A percentile compares a stretch with the other conserved stretches of the same genome.
These are phyloP conservation scores for Dendropsophus ebraccatus DNA, from an alignment of 2,113 vertebrate genomes.

Conservation along the genomic window DNA sequence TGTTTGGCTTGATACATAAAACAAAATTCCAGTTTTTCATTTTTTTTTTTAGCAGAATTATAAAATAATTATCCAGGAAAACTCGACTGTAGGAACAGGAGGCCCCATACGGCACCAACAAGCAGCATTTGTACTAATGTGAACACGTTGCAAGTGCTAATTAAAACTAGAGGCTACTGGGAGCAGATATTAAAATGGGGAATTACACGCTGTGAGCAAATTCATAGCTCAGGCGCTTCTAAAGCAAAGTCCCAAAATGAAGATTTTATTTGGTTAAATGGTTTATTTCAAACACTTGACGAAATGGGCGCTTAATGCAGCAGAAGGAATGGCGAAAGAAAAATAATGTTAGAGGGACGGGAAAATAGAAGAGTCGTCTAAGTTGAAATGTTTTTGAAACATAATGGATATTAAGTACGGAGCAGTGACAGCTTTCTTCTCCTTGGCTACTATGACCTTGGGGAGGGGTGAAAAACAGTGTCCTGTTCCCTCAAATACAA, in stretches of 20 bases:
- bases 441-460: no score
- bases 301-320: slow-evolving; percentile 17
- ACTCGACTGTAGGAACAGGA: slow-evolving; percentile 58
- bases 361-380: background rate
- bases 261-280: slow-evolving; percentile 61
- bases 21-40: slow-evolving; percentile 2
- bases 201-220: slow-evolving; percentile 70
- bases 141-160: slow-evolving; percentile 74
- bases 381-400: background rate
- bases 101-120: slow-evolving; percentile 67
- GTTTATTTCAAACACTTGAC: slow-evolving; percentile 25
- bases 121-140: slow-evolving; percentile 66
- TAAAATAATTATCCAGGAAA: slow-evolving; percentile 37
- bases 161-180: slow-evolving; percentile 78
- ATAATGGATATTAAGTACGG: background rate
- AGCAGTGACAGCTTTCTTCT: no score
- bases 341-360: background rate
- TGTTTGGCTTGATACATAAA: background rate
- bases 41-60: slow-evolving; percentile 3
- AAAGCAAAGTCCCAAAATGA: slow-evolving; percentile 73
- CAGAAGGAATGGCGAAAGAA: background rate
- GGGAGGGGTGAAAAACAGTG: no score
- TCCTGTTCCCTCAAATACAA: no score
- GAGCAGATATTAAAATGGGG: slow-evolving; percentile 72
- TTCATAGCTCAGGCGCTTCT: slow-evolving; percentile 73